These are phyloP conservation scores for Steatornis caripensis DNA, from an alignment of 2,113 vertebrate species.

Conservation along the genomic window DNA sequence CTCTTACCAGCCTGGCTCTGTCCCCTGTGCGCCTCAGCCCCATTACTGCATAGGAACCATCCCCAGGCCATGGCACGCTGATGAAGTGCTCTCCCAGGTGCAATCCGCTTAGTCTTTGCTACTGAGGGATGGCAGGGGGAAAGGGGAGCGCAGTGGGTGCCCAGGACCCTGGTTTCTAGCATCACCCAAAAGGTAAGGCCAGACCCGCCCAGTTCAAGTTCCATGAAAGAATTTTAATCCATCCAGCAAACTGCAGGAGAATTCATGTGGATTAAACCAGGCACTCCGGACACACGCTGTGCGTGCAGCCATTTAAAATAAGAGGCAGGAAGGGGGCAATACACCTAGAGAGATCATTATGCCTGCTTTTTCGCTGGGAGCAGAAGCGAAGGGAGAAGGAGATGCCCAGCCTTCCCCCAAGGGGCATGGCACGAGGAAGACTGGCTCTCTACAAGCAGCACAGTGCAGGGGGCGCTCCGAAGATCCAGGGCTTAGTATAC, in stretches of 20 bases:
- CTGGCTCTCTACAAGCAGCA: neutral
- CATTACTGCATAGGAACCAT: neutral
- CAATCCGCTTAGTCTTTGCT: neutral
- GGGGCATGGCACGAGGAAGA: neutral
- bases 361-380: neutral
- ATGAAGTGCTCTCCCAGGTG: neutral
- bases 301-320: neutral
- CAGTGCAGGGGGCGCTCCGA: fast-evolving
- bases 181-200: neutral
- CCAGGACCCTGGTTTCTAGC: neutral
- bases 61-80: neutral
- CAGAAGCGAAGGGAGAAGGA: neutral
- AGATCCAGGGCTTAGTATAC: neutral
- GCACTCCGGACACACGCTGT: fast-evolving
- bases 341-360: neutral
- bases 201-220: neutral
- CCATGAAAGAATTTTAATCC: neutral
- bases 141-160: neutral
- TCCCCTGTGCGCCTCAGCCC: neutral
- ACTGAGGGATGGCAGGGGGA: neutral
- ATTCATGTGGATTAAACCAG: neutral
- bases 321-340: neutral
- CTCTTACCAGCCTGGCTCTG: neutral
- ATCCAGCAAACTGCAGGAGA: neutral
- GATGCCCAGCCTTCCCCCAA: neutral